phyloP scores from a whole-genome alignment of 1,140 invertebrate genomes.

The Oryzaephilus surinamensis region DNA sequence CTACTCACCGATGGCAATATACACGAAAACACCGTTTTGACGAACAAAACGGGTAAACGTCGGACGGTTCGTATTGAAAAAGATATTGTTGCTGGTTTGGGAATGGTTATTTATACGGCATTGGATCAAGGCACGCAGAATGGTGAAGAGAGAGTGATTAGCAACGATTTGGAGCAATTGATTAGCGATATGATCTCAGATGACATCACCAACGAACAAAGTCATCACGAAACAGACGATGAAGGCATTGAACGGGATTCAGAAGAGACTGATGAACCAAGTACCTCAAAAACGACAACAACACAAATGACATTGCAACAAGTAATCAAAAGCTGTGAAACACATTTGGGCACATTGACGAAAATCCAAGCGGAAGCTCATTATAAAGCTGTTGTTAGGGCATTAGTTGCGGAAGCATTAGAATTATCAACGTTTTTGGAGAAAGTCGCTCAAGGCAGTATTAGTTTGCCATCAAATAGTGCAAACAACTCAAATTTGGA shows the following conservation, averaged over 20 bases:
- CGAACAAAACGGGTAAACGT: constrained; percentile 21
- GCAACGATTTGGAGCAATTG: constrained; percentile 70
- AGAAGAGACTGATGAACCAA: constrained; percentile 53
- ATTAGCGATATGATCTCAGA: constrained; percentile 73
- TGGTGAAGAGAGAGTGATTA: constrained; percentile 76
- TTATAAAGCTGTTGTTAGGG: constrained; percentile 84
- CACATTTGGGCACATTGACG: constrained; percentile 45
- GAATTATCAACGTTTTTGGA: constrained; percentile 84
- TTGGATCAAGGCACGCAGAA: constrained; percentile 49
- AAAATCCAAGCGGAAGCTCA: constrained; percentile 57
- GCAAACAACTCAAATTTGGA: constrained; percentile 50
- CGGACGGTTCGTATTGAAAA: constrained; percentile 23
- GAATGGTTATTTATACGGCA: constrained; percentile 74
- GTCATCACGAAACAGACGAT: constrained; percentile 65
- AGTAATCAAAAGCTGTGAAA: constrained; percentile 42
- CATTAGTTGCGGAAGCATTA: constrained; percentile 78
- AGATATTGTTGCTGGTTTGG: constrained; percentile 61
- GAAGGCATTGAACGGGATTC: constrained; percentile 85
- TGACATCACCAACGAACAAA: constrained; percentile 26
- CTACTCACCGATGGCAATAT: constrained; percentile 70
- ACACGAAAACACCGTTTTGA: constrained; percentile 45
- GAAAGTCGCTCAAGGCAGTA: constrained; percentile 56
- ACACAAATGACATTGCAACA: constrained; percentile 25
- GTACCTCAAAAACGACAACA: constrained; percentile 13
- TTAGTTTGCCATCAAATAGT: constrained; percentile 44